Evolutionary conservation across 2,888 invertebrate genomes (phyloP), one percentile per base, ranked within the genome.

Genomic region (Eremobia ochroleuca): DNA sequence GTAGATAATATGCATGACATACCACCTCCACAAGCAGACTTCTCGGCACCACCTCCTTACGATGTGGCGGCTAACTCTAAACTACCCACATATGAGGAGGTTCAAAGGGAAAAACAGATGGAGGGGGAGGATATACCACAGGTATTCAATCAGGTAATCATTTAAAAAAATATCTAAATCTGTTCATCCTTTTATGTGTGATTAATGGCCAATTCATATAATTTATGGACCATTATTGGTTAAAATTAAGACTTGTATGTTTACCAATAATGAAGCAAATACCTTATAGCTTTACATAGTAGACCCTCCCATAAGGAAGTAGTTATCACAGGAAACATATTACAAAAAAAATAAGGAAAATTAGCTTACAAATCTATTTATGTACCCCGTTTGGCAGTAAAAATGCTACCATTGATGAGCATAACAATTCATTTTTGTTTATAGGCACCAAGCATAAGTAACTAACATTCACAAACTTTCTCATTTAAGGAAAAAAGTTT

Each of bases 1-100:
- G 13, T 89, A 96, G 96, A 92, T 68, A 93, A 93, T 77, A 87
- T 93, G 66, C 92, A 93, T 73, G 98, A 98, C 83, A 97, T 98
- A 90, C 98, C 98, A 66, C 98, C 98, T 11, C 98, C 98, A 0
- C 98, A 98, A 92, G 97, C 98, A 2, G 98, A 98, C 91, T 98
- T 98, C 92, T 98, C 98, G 61, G 98, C 98, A 66, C 99, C 98
- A 79, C 99, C 99, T 2, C 98, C 98, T 0, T 99, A 99, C 90
- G 98, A 98, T 94, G 98, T 98, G 78, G 98, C 98, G 0, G 96
- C 97, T n/a, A 97, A 97, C 85, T 98, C 98, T 43, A 99, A 98
- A 94, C 96, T 99, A 90, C 99, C 98, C 9, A 98, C 99, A 25
- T 99, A 99, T 93, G 99, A 99, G 94, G 99, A 99, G 94, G 99